These are phyloP conservation scores for Eilema caniola DNA, from an alignment of 2,888 invertebrate species.

Conservation along the genomic window DNA sequence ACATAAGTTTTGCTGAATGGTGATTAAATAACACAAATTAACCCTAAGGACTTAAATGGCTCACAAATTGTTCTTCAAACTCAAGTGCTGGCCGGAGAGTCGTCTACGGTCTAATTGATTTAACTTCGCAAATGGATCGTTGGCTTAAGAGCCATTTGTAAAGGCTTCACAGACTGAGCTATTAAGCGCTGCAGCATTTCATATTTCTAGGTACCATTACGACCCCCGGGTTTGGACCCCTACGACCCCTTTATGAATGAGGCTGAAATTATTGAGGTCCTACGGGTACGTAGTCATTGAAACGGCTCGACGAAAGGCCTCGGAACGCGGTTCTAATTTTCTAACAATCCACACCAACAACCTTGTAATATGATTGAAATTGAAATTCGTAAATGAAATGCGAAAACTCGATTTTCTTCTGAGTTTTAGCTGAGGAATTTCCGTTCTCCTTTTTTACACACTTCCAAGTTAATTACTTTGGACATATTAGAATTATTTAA, in stretches of 20 bases:
- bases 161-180: conserved; percentile 18
- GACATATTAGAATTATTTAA: background rate
- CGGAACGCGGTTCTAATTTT: background rate
- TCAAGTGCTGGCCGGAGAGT: conserved; percentile 8
- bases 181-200: conserved; percentile 10
- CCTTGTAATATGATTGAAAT: background rate
- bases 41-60: conserved; percentile 11
- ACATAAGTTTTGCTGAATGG: conserved; percentile 3
- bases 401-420: background rate
- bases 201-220: background rate
- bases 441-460: background rate
- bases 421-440: background rate
- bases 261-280: too few species aligned
- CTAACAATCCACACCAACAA: background rate
- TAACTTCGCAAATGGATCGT: conserved; percentile 35
- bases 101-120: conserved; percentile 21
- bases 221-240: too few species aligned
- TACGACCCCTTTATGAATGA: too few species aligned
- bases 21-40: conserved; percentile 13
- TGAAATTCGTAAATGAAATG: background rate
- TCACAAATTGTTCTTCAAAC: conserved; percentile 12
- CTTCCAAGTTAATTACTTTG: background rate
- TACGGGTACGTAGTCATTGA: background rate
- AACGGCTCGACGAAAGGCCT: background rate
- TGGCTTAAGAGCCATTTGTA: conserved; percentile 30